Conservation (phyloP, 2,888 invertebrate genomes). For the Protonemura montana region DNA sequence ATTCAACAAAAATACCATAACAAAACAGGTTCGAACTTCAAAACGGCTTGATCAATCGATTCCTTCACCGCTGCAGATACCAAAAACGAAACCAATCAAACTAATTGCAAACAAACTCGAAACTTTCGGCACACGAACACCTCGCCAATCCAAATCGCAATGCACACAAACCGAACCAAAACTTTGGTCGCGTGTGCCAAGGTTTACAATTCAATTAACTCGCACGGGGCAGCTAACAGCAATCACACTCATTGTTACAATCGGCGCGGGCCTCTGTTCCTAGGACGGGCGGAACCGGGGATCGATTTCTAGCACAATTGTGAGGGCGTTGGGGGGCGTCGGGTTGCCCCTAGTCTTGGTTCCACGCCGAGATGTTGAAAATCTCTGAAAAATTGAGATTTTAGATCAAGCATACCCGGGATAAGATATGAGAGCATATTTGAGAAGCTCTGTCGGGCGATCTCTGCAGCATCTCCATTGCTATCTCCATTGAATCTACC, state of each 20-base stretch:
- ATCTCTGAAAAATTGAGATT: too few species aligned
- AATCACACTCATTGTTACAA: slow-evolving; percentile 1
- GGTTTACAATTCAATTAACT: neutral
- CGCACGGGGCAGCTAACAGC: neutral
- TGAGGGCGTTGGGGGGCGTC: neutral
- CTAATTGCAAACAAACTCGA: neutral
- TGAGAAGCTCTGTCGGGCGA: too few species aligned
- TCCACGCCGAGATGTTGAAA: too few species aligned
- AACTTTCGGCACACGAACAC: neutral
- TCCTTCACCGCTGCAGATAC: neutral
- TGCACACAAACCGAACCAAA: neutral
- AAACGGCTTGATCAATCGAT: neutral
- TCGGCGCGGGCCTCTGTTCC: neutral
- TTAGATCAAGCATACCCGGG: too few species aligned
- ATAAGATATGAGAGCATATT: too few species aligned
- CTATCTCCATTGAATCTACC: too few species aligned
- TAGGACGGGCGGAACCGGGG: neutral
- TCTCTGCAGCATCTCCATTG: too few species aligned
- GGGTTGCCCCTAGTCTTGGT: neutral
- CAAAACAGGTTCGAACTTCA: neutral
- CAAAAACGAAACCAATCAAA: neutral
- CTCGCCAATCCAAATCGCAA: neutral
- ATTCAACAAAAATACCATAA: neutral
- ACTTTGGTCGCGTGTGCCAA: neutral
- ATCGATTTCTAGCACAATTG: neutral